A percentile compares a stretch with the other conserved stretches of the same genome.
These are phyloP conservation scores for Gymnoscelis rufifasciata DNA, from an alignment of 2,888 invertebrate genomes.

Conservation along the genomic window DNA sequence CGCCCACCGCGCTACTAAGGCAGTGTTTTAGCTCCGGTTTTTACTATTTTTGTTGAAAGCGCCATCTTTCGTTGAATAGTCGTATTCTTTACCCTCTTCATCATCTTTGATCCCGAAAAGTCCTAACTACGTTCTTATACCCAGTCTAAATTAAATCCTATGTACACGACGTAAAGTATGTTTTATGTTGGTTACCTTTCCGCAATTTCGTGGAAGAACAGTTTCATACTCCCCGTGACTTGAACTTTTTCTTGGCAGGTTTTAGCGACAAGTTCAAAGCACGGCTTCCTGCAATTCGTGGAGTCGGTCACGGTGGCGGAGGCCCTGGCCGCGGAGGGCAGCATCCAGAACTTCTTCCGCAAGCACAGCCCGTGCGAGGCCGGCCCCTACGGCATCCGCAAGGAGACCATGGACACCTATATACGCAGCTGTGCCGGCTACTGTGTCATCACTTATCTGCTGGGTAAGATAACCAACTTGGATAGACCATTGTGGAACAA, in stretches of 20 bases:
- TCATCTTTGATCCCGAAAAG: too few relatives aligned
- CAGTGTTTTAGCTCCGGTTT: too few relatives aligned
- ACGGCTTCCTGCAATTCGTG: conserved; percentile 97
- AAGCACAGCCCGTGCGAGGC: conserved; percentile 93
- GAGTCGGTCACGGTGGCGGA: conserved; percentile 96
- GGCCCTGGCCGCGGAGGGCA: conserved; percentile 90
- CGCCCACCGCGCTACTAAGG: too few relatives aligned
- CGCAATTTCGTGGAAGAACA: not conserved
- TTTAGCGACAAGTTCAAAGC: conserved; percentile 95
- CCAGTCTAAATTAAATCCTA: too few relatives aligned
- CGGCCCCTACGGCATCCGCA: conserved; percentile 92
- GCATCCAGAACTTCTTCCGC: conserved; percentile 94
- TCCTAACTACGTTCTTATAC: too few relatives aligned
- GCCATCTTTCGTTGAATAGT: too few relatives aligned
- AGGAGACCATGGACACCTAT: conserved; percentile 98
- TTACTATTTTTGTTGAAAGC: too few relatives aligned
- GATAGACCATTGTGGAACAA: too few relatives aligned
- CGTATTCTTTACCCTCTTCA: too few relatives aligned
- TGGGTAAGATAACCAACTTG: too few relatives aligned
- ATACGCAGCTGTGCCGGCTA: conserved; percentile 97
- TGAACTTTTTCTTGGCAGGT: conserved; percentile 62
- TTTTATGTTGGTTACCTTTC: too few relatives aligned
- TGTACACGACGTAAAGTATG: too few relatives aligned
- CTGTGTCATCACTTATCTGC: conserved; percentile 97
- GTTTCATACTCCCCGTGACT: not conserved